phyloP scores from a whole-genome alignment of 2,113 vertebrate genomes.

The Prochilodus magdalenae region DNA sequence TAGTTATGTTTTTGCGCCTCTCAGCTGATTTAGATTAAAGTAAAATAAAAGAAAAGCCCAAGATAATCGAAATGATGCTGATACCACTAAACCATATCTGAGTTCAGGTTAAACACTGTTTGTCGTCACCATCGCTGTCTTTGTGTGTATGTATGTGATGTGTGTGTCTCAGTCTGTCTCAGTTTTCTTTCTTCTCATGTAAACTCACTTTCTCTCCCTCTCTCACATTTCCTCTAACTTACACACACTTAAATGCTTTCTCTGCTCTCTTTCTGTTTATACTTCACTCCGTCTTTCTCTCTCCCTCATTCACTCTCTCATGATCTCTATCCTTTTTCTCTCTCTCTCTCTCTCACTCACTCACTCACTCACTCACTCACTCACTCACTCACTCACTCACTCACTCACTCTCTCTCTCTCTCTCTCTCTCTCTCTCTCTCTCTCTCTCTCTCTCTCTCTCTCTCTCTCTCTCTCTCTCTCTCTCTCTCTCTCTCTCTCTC shows the following conservation, averaged over 20 bases:
- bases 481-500: not conserved
- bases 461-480: not conserved
- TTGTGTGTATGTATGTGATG: not conserved
- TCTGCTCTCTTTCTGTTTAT: not conserved
- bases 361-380: not conserved
- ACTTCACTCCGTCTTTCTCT: conserved; percentile 1
- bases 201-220: not conserved
- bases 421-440: conserved; percentile 25
- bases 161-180: too few species aligned
- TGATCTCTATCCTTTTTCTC: conserved; percentile 2
- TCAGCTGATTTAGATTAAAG: too few species aligned
- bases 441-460: not conserved
- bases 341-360: not conserved
- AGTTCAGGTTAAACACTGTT: too few species aligned
- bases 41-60: too few species aligned
- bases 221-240: not conserved
- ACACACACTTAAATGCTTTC: too few species aligned
- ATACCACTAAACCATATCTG: too few species aligned
- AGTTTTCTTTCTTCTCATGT: not conserved
- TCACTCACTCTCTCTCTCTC: conserved; percentile 16
- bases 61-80: too few species aligned
- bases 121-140: not conserved
- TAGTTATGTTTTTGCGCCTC: not conserved
- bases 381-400: too few species aligned
- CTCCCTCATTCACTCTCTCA: not conserved